Base-by-base conservation (phyloP, 1,140 invertebrate genomes). In the Thaumatotibia leucotreta region DNA sequence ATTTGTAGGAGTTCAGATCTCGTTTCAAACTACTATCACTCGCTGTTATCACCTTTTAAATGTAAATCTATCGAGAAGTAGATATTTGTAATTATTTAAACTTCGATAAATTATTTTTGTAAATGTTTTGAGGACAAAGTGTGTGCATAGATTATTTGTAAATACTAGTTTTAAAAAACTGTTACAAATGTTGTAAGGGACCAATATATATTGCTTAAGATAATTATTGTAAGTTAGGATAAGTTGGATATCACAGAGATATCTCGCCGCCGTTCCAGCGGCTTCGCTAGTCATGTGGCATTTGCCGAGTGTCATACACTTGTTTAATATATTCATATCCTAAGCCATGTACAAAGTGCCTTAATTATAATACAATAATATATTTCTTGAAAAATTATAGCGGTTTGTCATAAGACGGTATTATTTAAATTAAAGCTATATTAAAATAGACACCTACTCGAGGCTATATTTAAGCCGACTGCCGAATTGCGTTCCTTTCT, bases 321-420 rank as follows among this genome's bases (percentile, higher is more conserved):
- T 83, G 76, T 79, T 79, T 76, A 77, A 81, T 83, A 80, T 83
- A 85, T 82, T 83, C 75, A 77, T 84, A 85, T 86, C 73, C 71
- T 89, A 87, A 91, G 88, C 88, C 88, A 89, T 91, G 88, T 91
- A 91, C 87, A 89, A 88, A 89, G 88, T 91, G 88, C 88, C 88
- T 91, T 91, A 91, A 86, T 79, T 88, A 88, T 89, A 91, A 83
- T 87, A 84, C 73, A 91, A 84, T 91, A 91, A 91, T 91, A 91
- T 91, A 91, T 91, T 89, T 77, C 63, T 78, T 67, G 70, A 86
- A 82, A n/a, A 83, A 76, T 72, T 86, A 80, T 83, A 83, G 78
- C 76, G 77, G 71, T 87, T 80, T 80, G 76, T 79, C 75, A 70
- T 80, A 80, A 81, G 78, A 83, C 63, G 80, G 74, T 84, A 84